phyloP scores from a whole-genome alignment of 2,888 invertebrate genomes.

The Pheosia tremula region DNA sequence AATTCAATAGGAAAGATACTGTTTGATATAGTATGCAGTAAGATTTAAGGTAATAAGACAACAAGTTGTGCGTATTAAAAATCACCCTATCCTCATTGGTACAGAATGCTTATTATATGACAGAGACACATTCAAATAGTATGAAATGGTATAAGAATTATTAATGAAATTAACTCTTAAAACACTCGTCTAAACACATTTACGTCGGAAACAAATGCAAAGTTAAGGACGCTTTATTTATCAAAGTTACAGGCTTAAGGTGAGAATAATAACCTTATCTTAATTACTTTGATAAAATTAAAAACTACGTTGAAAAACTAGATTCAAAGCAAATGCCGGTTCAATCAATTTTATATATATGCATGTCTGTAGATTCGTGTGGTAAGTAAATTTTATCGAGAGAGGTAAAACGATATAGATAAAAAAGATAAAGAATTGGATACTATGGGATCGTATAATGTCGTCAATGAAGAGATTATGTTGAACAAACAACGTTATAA shows the following conservation, averaged over 20 bases:
- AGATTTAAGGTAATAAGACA: neutral
- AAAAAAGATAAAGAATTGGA: too few species aligned
- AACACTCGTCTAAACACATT: too few species aligned
- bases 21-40: neutral
- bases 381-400: neutral
- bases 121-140: too few species aligned
- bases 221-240: neutral
- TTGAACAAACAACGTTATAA: too few species aligned
- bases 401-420: neutral
- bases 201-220: too few species aligned
- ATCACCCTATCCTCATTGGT: too few species aligned
- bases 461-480: too few species aligned
- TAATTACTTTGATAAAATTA: constrained; percentile 1
- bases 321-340: neutral
- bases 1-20: neutral
- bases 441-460: too few species aligned
- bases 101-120: too few species aligned
- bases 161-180: too few species aligned
- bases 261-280: neutral
- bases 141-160: too few species aligned
- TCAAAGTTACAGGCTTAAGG: neutral
- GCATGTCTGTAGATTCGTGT: neutral
- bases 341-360: neutral
- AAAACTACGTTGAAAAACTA: neutral
- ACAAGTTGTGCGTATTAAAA: too few species aligned